Percentiles rank a stretch among this genome's conserved stretches.
Evolutionary conservation across 2,888 invertebrate genomes (phyloP).

Genomic region (Creontiades dilutus): DNA sequence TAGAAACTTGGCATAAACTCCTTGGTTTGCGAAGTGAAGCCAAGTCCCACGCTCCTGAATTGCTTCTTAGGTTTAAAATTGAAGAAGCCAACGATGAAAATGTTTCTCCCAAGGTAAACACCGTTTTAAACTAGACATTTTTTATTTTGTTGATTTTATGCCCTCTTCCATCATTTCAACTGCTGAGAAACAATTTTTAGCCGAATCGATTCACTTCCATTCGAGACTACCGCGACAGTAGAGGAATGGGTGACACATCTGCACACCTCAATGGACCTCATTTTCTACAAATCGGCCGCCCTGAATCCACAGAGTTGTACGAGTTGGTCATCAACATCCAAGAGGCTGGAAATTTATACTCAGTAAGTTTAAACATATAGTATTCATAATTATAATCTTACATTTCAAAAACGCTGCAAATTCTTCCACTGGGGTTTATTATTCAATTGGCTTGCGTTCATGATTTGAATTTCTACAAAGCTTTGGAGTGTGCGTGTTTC

Average conservation of each 20-base stretch:
- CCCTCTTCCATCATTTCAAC: background rate
- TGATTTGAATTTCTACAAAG: too few species aligned
- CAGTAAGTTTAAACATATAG: slow-evolving; percentile 45
- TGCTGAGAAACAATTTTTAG: background rate
- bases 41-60: slow-evolving; percentile 78
- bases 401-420: too few species aligned
- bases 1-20: slow-evolving; percentile 78
- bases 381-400: too few species aligned
- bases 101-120: slow-evolving; percentile 41
- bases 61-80: slow-evolving; percentile 78
- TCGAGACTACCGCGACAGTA: background rate
- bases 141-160: background rate
- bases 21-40: slow-evolving; percentile 78
- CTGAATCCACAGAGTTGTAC: slow-evolving; percentile 70
- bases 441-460: too few species aligned
- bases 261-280: slow-evolving; percentile 26
- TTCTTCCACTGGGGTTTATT: too few species aligned
- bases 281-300: slow-evolving; percentile 72
- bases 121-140: background rate
- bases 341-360: slow-evolving; percentile 66
- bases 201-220: slow-evolving; percentile 17
- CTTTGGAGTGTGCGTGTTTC: too few species aligned
- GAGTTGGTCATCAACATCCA: slow-evolving; percentile 68
- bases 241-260: slow-evolving; percentile 43
- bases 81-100: slow-evolving; percentile 76